Conservation (phyloP, 2,888 invertebrate genomes). For the Auanema sp. region DNA sequence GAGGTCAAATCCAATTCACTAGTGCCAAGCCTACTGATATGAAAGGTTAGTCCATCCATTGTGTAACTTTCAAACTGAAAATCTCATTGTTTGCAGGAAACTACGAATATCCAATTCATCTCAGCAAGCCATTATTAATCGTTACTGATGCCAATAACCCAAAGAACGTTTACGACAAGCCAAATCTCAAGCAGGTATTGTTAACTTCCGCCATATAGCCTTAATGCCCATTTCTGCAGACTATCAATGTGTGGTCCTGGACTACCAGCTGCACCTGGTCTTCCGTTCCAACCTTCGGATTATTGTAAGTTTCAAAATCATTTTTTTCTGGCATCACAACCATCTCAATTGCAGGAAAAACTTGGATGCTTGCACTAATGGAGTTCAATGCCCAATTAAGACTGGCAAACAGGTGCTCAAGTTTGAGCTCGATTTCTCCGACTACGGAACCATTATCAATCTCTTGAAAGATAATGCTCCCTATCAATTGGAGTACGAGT, state of each 20-base stretch:
- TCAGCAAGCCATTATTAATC: slow-evolving; percentile 34
- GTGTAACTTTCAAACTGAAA: background rate
- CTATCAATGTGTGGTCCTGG: slow-evolving; percentile 30
- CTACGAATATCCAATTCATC: slow-evolving; percentile 40
- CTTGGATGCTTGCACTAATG: slow-evolving; percentile 40
- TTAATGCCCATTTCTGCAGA: slow-evolving; percentile 2
- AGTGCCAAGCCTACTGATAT: slow-evolving; percentile 16
- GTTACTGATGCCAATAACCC: slow-evolving; percentile 32
- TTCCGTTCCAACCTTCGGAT: slow-evolving; percentile 32
- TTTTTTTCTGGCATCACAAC: background rate
- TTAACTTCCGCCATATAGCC: background rate
- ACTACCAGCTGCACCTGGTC: slow-evolving; percentile 32
- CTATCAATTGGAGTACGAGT: slow-evolving; percentile 33
- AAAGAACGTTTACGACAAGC: slow-evolving; percentile 24
- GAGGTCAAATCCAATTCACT: slow-evolving; percentile 26
- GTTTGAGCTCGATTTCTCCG: slow-evolving; percentile 39
- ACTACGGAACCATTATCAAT: slow-evolving; percentile 31
- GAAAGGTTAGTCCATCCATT: slow-evolving; percentile 3
- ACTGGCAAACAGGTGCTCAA: slow-evolving; percentile 34
- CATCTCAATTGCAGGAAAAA: slow-evolving; percentile 22
- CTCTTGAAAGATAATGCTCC: slow-evolving; percentile 39
- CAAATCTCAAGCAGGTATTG: slow-evolving; percentile 27
- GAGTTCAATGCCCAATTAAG: slow-evolving; percentile 38
- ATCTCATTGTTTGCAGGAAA: too few relatives aligned
- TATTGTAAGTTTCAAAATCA: slow-evolving; percentile 24